phyloP scores from a whole-genome alignment of 2,797 vertebrate genomes.

The Parauchenoglanis punctatus region DNA sequence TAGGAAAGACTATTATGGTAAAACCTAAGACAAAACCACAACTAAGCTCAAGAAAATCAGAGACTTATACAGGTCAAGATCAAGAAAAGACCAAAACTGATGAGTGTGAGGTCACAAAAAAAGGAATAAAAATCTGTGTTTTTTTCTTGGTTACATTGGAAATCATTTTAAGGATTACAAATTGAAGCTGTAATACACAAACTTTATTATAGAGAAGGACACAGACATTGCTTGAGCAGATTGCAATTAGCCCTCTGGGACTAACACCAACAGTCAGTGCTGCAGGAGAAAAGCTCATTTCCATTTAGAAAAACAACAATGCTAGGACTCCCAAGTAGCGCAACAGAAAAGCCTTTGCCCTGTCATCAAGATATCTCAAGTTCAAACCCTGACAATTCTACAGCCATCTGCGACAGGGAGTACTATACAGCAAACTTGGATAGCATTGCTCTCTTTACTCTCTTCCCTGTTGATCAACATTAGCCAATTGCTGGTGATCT shows the following conservation, averaged over 20 bases:
- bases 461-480: constrained; percentile 1
- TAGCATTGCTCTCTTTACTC: neutral
- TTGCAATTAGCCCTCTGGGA: neutral
- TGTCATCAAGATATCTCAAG: neutral
- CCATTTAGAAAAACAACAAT: neutral
- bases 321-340: neutral
- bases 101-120: neutral
- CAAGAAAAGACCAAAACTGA: neutral
- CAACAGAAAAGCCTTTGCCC: neutral
- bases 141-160: neutral
- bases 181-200: neutral
- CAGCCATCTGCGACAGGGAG: neutral
- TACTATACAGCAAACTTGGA: neutral
- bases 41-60: neutral
- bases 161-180: neutral
- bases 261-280: neutral
- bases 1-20: neutral
- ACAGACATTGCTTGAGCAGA: neutral
- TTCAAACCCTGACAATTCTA: neutral
- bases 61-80: neutral
- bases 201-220: neutral
- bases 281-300: neutral
- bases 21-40: neutral
- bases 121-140: neutral
- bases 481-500: neutral